Conservation (phyloP, 2,888 invertebrate genomes). For the Incurvaria masculella region DNA sequence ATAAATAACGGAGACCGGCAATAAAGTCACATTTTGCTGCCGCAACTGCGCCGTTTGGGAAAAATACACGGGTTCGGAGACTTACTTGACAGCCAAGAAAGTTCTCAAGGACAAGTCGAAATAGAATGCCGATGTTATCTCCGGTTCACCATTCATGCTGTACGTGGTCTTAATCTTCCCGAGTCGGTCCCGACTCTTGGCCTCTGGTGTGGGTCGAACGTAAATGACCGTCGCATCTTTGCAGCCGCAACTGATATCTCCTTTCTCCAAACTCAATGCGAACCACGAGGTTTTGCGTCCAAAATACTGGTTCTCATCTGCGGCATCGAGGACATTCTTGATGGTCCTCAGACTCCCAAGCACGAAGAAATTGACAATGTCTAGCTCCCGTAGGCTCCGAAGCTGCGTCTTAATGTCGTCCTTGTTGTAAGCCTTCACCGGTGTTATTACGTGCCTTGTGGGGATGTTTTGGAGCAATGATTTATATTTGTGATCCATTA, state of each 20-base stretch:
- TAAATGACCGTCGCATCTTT: slow-evolving; percentile 75
- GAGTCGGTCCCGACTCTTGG: slow-evolving; percentile 65
- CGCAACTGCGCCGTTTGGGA: not conserved
- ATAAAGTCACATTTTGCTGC: not conserved
- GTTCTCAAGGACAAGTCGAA: slow-evolving; percentile 78
- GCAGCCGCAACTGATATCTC: slow-evolving; percentile 70
- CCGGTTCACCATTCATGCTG: slow-evolving; percentile 68
- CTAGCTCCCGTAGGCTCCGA: slow-evolving; percentile 69
- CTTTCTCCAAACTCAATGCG: slow-evolving; percentile 72
- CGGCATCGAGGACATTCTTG: slow-evolving; percentile 64
- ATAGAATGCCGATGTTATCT: slow-evolving; percentile 81
- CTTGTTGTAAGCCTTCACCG: slow-evolving; percentile 54
- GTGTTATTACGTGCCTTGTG: slow-evolving; percentile 83
- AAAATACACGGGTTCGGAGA: slow-evolving; percentile 5
- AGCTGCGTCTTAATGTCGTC: slow-evolving; percentile 67
- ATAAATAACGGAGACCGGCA: not conserved
- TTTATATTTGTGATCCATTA: slow-evolving; percentile 94
- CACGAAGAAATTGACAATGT: slow-evolving; percentile 88
- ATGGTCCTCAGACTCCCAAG: slow-evolving; percentile 72
- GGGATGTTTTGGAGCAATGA: slow-evolving; percentile 86
- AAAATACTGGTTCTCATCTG: slow-evolving; percentile 72
- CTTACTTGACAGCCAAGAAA: slow-evolving; percentile 70
- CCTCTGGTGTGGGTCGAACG: slow-evolving; percentile 68
- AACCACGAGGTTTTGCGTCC: slow-evolving; percentile 87
- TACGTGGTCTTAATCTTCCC: slow-evolving; percentile 68